These are phyloP conservation scores for Sigmodon hispidus DNA, from an alignment of 2,113 vertebrate species.

Conservation along the genomic window DNA sequence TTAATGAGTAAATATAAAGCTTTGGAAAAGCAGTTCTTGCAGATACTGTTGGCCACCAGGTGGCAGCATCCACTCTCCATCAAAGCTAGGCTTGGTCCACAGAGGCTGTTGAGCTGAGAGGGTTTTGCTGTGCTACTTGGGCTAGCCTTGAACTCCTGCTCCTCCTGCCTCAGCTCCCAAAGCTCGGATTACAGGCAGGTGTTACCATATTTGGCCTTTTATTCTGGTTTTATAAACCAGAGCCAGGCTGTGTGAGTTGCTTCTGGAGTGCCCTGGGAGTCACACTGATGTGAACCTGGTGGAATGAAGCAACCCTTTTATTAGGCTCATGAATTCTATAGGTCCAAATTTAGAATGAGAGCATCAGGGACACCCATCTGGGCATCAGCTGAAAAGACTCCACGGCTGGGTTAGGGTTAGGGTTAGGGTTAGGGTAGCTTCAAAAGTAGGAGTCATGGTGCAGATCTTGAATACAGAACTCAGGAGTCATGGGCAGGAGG, in stretches of 20 bases:
- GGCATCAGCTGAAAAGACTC: background rate
- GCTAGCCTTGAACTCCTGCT: background rate
- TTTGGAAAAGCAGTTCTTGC: background rate
- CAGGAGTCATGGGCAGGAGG: background rate
- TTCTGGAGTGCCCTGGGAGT: background rate
- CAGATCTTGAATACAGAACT: background rate
- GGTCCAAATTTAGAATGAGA: background rate
- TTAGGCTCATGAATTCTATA: background rate
- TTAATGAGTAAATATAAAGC: background rate
- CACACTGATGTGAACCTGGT: background rate
- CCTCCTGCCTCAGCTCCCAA: background rate
- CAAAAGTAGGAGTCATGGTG: background rate
- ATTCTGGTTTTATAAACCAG: background rate
- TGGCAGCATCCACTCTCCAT: constrained; percentile 18
- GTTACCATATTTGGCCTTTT: background rate
- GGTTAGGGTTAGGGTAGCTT: background rate
- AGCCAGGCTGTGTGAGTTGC: background rate
- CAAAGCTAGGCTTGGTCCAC: fast-evolving
- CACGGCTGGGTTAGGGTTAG: no score
- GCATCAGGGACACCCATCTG: background rate
- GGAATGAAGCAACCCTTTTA: background rate
- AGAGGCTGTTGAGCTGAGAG: background rate
- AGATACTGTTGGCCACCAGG: constrained; percentile 22
- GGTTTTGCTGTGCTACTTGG: background rate
- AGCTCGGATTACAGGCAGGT: background rate